Evolutionary conservation across 2,797 vertebrate genomes (phyloP), one percentile per base, ranked within the genome.

Genomic region (Leptodactylus fallax): DNA sequence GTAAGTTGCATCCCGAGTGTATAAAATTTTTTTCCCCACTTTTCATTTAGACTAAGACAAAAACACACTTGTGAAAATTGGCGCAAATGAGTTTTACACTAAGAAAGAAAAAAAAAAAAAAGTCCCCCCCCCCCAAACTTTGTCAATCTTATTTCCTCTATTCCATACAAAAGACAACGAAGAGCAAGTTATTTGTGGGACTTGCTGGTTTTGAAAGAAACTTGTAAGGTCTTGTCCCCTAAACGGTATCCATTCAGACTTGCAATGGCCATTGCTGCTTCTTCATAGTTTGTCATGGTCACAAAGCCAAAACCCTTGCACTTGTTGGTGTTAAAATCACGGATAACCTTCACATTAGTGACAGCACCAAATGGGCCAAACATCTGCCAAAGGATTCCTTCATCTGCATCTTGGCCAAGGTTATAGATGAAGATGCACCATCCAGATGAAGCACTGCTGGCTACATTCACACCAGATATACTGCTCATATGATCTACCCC

Each of bases 401-500:
- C 98, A 90, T 99, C 98, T 8, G 98, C 97, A 61, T 99, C 98
- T 93, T 98, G 98, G 92, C 97, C 97, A 86, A 99, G 96, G 95
- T 99, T 99, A 96, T 99, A 99, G 95, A 99, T 96, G 95, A 99
- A 99, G 96, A 99, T 98, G 95, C 98, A 99, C 98, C 98, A 99
- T 93, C 98, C 98, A 9, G 97, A 97, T 88, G 96, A 96, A 87
- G 97, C 94, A 94, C 94, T 98, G 87, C 97, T 96, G 0, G 97
- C 95, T 90, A 98, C 96, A 86, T 96, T 96, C 91, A 97, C 97
- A 47, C 97, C 95, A 82, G 98, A 97, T 94, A 99, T 95, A 90
- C 97, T 92, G 53, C 97, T 94, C 98, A 99, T 99, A 96, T 99
- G 98, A 93, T 99, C 98, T 90, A 99, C 98, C 74, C 97, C 96